Evolutionary conservation across 2,888 invertebrate species (phyloP), one percentile per base, ranked within the genome.

Genomic region (Eupithecia pulchellata): DNA sequence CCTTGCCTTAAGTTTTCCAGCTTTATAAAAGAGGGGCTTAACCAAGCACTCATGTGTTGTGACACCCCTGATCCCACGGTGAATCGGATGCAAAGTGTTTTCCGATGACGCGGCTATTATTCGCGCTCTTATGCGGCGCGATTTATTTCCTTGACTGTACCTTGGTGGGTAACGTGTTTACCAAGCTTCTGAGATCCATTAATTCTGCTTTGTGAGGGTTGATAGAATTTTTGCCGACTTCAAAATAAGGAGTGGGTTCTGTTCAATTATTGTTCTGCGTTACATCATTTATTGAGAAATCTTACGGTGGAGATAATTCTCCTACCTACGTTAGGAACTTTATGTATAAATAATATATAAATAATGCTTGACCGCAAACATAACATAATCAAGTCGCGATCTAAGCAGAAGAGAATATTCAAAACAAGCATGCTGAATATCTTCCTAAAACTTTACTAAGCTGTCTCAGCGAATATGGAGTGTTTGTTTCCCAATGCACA

Each of bases 41-140:
- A 39, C 39, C n/a, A n/a, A 42, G 9, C n/a, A n/a, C 32, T n/a
- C 14, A 58, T 4, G n/a, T 17, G 27, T 55, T 55, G 75, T 67
- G 74, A 55, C 74, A 78, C 8, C 77, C 75, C 75, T 77, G 70
- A 66, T 52, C 58, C 60, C 60, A 69, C 47, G 52, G 32, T 36
- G 76, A 78, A 83, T 84, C 78, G 78, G 80, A 80, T 78, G 82
- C 80, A 78, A 82, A 87, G 84, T 83, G 82, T 82, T 86, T 86
- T 84, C 82, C 82, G 79, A 86, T 84, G 79, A 77, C 74, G 76
- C 70, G 70, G 47, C 80, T 75, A 82, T 83, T 82, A 79, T 79
- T 82, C 75, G 62, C 68, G 61, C 61, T 42, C 69, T 76, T 66
- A 55, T 52, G 42, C 14, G 58, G 29, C 36, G 67, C 55, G 66